Evolutionary conservation across 2,888 invertebrate genomes (phyloP), one percentile per base, ranked within the genome.

Genomic region (Agriopis aurantiaria): DNA sequence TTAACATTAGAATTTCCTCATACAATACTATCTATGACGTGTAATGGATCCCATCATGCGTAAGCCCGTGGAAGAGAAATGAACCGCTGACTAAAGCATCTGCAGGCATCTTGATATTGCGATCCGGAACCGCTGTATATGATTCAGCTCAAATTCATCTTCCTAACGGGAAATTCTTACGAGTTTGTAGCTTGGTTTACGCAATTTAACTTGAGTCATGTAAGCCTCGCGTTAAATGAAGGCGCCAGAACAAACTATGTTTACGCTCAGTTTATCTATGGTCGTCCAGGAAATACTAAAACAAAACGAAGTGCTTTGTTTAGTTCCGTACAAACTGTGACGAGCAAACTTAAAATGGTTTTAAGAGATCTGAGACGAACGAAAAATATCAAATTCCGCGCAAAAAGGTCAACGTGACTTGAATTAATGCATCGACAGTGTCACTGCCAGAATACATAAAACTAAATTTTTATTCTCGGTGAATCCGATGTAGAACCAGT

Each of bases 361-460:
- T 52, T 52, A 57, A 7, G 12, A 40, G 58, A 62, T 55, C 14
- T 0, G 46, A 59, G 14, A 56, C 23, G 33, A 61, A 52, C 68
- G 62, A 58, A 67, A 71, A 71, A 74, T 69, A 69, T 67, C 67
- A 72, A 52, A 66, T 69, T 55, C 66, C 65, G 52, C 67, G 61
- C 53, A 68, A 72, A 72, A 74, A 68, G 74, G 58, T 56, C 52
- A 73, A 72, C 75, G 73, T 75, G 77, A 74, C 74, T 61, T 14
- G 74, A 77, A 74, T 75, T 59, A 62, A 66, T 9, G 64, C 55
- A 69, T 65, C 51, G 56, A 48, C 12, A 46, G 67, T 64, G 68
- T 33, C 33, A 4, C 69, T 68, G 49, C 64, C 40, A 68, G 76
- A 73, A 71, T 59, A 68, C 69, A 40, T 63, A 62, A 69, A 70